Percentiles rank a stretch among this genome's conserved stretches.
phyloP scores from a whole-genome alignment of 2,113 vertebrate genomes.

The Gadus chalcogrammus region DNA sequence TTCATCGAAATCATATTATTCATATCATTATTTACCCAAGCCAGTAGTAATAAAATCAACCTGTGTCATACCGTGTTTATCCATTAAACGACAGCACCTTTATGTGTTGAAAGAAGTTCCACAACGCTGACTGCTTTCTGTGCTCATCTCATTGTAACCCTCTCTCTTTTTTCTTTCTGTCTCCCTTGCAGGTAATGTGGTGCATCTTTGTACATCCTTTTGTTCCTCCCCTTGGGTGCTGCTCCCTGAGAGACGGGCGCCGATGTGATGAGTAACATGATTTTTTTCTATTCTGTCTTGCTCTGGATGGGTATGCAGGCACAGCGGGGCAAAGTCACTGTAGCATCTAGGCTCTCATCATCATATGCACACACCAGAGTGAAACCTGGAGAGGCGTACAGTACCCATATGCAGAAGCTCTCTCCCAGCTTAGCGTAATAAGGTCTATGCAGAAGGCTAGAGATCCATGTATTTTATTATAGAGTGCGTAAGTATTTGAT shows the following conservation, averaged over 20 bases:
- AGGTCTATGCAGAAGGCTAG: too few relatives aligned
- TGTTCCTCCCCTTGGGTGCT: constrained; percentile 12
- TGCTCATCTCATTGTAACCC: constrained; percentile 28
- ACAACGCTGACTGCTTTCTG: too few relatives aligned
- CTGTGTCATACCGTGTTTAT: too few relatives aligned
- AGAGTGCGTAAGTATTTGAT: too few relatives aligned
- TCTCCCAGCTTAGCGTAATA: too few relatives aligned
- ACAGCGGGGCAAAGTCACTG: neutral
- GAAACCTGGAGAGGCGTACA: neutral
- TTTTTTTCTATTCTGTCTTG: neutral
- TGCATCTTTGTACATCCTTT: constrained; percentile 32
- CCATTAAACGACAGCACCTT: too few relatives aligned
- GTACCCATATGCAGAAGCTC: neutral
- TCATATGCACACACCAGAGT: neutral
- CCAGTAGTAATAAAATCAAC: too few relatives aligned
- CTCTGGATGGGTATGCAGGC: constrained; percentile 15
- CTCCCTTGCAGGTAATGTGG: constrained; percentile 66
- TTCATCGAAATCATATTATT: too few relatives aligned
- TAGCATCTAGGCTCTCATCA: neutral
- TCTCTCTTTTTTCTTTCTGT: constrained; percentile 29
- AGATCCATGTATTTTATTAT: too few relatives aligned
- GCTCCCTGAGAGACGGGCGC: constrained; percentile 26
- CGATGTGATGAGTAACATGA: constrained; percentile 51
- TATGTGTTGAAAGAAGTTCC: too few relatives aligned
- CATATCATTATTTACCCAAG: too few relatives aligned